These are phyloP conservation scores for Zoroaster sp. DNA, from an alignment of 53 echinoderm and acorn worm genomes.

Conservation along the genomic window DNA sequence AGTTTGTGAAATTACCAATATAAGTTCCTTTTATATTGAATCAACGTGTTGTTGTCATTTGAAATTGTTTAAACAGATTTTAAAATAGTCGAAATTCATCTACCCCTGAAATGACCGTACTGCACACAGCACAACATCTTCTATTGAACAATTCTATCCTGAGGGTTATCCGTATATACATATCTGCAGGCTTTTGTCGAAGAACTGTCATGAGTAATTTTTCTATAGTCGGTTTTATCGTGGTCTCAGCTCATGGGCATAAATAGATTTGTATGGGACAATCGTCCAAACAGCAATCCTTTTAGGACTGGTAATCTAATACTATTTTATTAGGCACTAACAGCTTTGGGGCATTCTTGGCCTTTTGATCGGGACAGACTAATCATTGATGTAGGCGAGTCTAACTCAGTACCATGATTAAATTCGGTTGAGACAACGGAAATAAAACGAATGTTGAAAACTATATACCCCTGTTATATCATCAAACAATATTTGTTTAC, in stretches of 20 bases:
- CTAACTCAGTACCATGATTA: neutral
- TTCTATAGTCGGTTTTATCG: neutral
- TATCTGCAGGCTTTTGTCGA: neutral
- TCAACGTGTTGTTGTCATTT: too few relatives aligned
- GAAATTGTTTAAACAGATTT: neutral
- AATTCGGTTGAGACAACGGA: neutral
- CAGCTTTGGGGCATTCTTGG: neutral
- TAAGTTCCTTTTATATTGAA: too few relatives aligned
- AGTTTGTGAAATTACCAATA: too few relatives aligned
- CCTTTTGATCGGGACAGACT: slow-evolving; percentile 1
- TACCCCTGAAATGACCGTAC: neutral
- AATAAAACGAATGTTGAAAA: too few relatives aligned
- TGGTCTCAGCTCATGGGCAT: neutral
- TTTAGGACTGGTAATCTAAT: neutral
- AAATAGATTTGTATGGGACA: neutral
- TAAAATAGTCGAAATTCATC: neutral
- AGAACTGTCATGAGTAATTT: neutral
- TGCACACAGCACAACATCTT: neutral
- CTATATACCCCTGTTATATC: too few relatives aligned
- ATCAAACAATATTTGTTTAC: neutral
- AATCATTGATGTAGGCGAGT: slow-evolving; percentile 15
- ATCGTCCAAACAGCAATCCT: neutral
- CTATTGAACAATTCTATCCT: too few relatives aligned
- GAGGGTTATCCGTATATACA: neutral
- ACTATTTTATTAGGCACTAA: neutral